Conservation (phyloP, 2,888 invertebrate species). For the Apeira syringaria region DNA sequence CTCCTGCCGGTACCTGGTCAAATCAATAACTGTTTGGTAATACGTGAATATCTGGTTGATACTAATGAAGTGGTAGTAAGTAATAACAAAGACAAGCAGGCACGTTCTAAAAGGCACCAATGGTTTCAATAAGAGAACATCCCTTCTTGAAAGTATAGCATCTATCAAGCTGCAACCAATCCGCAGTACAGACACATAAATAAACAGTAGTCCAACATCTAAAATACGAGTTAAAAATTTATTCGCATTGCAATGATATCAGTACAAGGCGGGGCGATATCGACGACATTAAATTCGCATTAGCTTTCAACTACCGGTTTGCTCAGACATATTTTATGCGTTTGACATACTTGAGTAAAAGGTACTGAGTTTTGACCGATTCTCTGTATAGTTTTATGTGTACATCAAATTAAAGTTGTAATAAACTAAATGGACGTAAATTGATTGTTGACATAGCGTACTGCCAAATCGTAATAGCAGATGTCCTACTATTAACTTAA, state of each 20-base stretch:
- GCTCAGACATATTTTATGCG: constrained; percentile 49
- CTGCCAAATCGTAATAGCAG: background rate
- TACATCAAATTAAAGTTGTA: too few relatives aligned
- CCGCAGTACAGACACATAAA: constrained; percentile 15
- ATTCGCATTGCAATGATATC: constrained; percentile 48
- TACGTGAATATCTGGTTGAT: background rate
- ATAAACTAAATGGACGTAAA: too few relatives aligned
- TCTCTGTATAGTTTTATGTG: too few relatives aligned
- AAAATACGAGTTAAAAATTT: too few relatives aligned
- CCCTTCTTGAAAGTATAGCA: too few relatives aligned
- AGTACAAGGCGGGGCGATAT: constrained; percentile 56
- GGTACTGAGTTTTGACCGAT: too few relatives aligned
- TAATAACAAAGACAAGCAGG: too few relatives aligned
- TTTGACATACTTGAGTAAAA: constrained; percentile 48
- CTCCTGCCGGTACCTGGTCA: constrained; percentile 22
- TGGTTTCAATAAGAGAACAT: too few relatives aligned
- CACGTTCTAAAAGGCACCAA: too few relatives aligned
- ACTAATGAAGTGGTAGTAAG: too few relatives aligned
- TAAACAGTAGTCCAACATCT: constrained; percentile 18
- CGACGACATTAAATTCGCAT: constrained; percentile 70
- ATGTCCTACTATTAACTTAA: background rate
- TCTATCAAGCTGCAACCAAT: constrained; percentile 4
- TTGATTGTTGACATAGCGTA: too few relatives aligned
- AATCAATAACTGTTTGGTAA: constrained; percentile 8
- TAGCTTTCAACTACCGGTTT: constrained; percentile 61